Evolutionary conservation across 1,140 invertebrate species (phyloP), one percentile per base, ranked within the genome.

Genomic region (Augochlora pura): DNA sequence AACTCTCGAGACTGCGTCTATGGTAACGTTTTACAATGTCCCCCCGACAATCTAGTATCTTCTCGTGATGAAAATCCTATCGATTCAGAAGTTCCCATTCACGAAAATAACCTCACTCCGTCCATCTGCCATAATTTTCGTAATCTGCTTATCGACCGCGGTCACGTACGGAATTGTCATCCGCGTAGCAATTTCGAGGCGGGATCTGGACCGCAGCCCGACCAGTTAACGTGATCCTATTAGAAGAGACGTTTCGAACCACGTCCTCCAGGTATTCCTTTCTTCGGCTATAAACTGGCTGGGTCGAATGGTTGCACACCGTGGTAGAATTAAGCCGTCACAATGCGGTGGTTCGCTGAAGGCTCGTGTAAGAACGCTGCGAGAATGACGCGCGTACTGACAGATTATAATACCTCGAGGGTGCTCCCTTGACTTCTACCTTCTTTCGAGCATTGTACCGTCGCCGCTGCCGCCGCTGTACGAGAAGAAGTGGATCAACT

Each of bases 221-320:
- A 80, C 81, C 88, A 91, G 92, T 91, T 92, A 88, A 83, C 82
- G 76, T 91, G 88, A 93, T 93, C 91, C 91, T 92, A 91, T 93
- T 92, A 92, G 87, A 16, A 21, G 25, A 67, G 39, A 67, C 42
- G 25, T 54, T 52, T 18, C 57, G 46, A 69, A 70, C 39, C 66
- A 66, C 59, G 54, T 42, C 54, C 42, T 49, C 39, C 32, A 42
- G 27, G 49, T 79, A 69, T 68, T 42, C 52, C 73, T 77, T 75
- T 67, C 39, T 60, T 63, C 27, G 49, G 10, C 9, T 46, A 21
- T 8, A 18, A 62, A 62, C 69, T 25, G n/a, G 27, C 54, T 23
- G 10, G 21, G 18, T 3, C 42, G 57, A 27, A 52, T 52, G 49
- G 49, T 52, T 16, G 54, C 52, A 16, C 46, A 52, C 46, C 60